phyloP scores from a whole-genome alignment of 2,113 vertebrate species.

The Cnemophilus loriae region DNA sequence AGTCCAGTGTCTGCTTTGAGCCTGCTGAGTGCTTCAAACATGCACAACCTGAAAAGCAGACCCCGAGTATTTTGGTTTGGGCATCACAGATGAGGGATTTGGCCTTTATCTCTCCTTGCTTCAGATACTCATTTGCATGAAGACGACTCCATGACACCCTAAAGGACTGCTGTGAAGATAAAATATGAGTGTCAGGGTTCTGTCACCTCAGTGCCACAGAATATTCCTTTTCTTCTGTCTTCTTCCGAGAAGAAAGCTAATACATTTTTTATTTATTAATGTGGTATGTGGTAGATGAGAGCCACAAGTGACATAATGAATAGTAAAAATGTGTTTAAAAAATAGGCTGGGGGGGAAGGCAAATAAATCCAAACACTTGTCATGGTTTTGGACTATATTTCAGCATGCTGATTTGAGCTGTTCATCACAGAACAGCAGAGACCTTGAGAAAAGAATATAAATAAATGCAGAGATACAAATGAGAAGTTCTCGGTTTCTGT shows the following conservation, averaged over 20 bases:
- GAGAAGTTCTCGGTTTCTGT: background rate
- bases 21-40: background rate
- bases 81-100: background rate
- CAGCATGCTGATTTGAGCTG: background rate
- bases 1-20: background rate
- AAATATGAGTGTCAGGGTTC: background rate
- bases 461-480: background rate
- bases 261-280: background rate
- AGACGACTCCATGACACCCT: rapidly evolving
- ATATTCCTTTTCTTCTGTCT: background rate
- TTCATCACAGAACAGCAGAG: background rate
- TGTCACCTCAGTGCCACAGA: background rate
- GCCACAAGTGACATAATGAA: background rate
- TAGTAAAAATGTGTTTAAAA: background rate
- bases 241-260: background rate
- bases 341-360: rapidly evolving
- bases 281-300: background rate
- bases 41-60: background rate
- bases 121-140: background rate
- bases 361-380: background rate
- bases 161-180: background rate
- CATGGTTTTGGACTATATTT: background rate
- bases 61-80: background rate
- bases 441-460: background rate
- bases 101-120: background rate